Percentiles rank a stretch among this genome's conserved stretches.
These are phyloP conservation scores for Enteromius treurensis DNA, from an alignment of 2,797 vertebrate species.

Conservation along the genomic window DNA sequence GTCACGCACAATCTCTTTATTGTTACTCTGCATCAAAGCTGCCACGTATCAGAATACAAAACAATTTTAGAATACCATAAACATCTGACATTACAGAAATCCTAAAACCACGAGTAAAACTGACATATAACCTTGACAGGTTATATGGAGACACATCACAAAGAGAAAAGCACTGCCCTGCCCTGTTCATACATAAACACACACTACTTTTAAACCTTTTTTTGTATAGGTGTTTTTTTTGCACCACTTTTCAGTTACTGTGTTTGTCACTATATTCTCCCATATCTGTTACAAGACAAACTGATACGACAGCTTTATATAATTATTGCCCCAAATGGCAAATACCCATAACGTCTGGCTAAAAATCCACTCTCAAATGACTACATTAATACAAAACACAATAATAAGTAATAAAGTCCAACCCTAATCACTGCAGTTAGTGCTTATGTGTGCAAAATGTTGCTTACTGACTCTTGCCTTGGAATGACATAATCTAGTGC, in stretches of 20 bases:
- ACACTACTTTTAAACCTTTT: conserved; percentile 31
- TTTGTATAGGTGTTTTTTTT: conserved; percentile 45
- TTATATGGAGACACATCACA: not conserved
- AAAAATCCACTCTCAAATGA: not conserved
- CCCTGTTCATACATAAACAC: conserved; percentile 10
- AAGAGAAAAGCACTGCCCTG: conserved; percentile 6
- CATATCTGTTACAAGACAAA: not conserved
- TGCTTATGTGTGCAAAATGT: not conserved
- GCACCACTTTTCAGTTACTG: conserved; percentile 33
- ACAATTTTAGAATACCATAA: not conserved
- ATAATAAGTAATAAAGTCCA: not conserved
- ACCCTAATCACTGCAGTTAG: not conserved
- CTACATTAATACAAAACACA: not conserved
- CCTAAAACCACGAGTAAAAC: conserved; percentile 6
- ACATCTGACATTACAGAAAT: not conserved
- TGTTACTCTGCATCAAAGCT: conserved; percentile 23
- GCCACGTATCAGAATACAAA: not conserved
- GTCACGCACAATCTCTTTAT: conserved; percentile 30
- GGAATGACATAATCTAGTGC: conserved; percentile 1
- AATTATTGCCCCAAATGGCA: conserved; percentile 6
- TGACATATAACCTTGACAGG: not conserved
- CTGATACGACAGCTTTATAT: not conserved
- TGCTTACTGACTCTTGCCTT: not conserved
- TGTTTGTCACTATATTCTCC: conserved; percentile 1
- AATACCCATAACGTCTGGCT: not conserved